These are phyloP conservation scores for Boloria euphrosyne DNA, from an alignment of 2,888 invertebrate genomes.

Conservation along the genomic window DNA sequence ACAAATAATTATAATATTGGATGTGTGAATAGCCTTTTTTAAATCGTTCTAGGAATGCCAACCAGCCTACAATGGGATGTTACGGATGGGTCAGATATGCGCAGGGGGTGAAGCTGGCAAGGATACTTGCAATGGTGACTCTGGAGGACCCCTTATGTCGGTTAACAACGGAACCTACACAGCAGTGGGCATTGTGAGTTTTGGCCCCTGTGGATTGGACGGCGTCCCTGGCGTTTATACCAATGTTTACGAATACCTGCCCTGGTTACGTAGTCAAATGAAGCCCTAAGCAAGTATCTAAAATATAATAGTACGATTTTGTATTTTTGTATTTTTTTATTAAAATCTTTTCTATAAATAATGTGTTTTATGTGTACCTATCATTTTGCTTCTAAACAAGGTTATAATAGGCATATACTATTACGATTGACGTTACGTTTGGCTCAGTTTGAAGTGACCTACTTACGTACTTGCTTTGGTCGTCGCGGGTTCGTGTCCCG, in stretches of 20 bases:
- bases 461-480: too few species aligned
- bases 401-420: too few species aligned
- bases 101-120: slow-evolving; percentile 81
- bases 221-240: slow-evolving; percentile 85
- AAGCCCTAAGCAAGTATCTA: slow-evolving; percentile 44
- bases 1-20: not conserved
- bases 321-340: slow-evolving; percentile 15
- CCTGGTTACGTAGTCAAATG: slow-evolving; percentile 81
- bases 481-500: too few species aligned
- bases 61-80: slow-evolving; percentile 45
- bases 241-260: slow-evolving; percentile 78
- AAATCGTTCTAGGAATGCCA: slow-evolving; percentile 51
- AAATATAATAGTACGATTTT: slow-evolving; percentile 9
- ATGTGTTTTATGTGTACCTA: not conserved
- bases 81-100: slow-evolving; percentile 71
- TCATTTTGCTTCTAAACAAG: too few species aligned
- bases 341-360: not conserved
- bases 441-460: too few species aligned
- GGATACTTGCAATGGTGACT: slow-evolving; percentile 85
- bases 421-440: too few species aligned
- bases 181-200: slow-evolving; percentile 83
- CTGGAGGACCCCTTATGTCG: slow-evolving; percentile 84
- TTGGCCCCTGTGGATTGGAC: slow-evolving; percentile 84
- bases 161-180: slow-evolving; percentile 53
- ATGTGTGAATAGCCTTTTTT: not conserved